These are phyloP conservation scores for Scaptomyza pallida DNA, from an alignment of 1,140 invertebrate genomes.

Conservation along the genomic window DNA sequence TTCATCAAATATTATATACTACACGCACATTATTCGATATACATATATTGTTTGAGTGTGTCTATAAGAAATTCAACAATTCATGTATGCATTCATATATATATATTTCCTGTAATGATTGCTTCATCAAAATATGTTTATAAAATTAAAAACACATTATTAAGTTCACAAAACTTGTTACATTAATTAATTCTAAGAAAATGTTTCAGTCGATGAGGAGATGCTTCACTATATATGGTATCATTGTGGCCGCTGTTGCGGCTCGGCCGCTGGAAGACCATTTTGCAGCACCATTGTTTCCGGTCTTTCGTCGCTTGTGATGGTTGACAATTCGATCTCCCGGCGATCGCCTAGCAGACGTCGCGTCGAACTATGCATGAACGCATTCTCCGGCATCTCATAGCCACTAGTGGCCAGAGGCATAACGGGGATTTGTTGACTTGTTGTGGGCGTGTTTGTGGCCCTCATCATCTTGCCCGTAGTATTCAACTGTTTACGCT, in stretches of 20 bases:
- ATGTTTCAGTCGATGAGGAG: constrained; percentile 58
- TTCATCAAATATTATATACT: neutral
- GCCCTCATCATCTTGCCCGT: constrained; percentile 1
- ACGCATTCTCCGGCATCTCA: constrained; percentile 72
- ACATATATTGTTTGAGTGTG: neutral
- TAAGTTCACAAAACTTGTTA: constrained; percentile 8
- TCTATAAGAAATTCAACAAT: constrained; percentile 27
- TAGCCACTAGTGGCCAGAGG: constrained; percentile 33
- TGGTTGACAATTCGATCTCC: constrained; percentile 75
- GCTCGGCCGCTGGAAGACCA: constrained; percentile 67
- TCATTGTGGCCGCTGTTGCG: constrained; percentile 58
- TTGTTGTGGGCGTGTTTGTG: neutral
- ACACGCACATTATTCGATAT: neutral
- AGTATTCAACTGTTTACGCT: constrained; percentile 58
- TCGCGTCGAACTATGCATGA: constrained; percentile 68
- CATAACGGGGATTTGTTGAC: neutral
- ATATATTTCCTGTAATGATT: constrained; percentile 22
- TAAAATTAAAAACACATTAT: constrained; percentile 18
- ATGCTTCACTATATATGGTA: constrained; percentile 4
- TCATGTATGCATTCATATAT: constrained; percentile 38
- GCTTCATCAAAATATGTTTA: neutral
- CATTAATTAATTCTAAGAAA: constrained; percentile 27
- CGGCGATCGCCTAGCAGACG: constrained; percentile 63
- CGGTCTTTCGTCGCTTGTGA: constrained; percentile 69
- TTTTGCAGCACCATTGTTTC: constrained; percentile 48